Conservation (phyloP, 2,888 invertebrate genomes). For the Neoaliturus tenellus region DNA sequence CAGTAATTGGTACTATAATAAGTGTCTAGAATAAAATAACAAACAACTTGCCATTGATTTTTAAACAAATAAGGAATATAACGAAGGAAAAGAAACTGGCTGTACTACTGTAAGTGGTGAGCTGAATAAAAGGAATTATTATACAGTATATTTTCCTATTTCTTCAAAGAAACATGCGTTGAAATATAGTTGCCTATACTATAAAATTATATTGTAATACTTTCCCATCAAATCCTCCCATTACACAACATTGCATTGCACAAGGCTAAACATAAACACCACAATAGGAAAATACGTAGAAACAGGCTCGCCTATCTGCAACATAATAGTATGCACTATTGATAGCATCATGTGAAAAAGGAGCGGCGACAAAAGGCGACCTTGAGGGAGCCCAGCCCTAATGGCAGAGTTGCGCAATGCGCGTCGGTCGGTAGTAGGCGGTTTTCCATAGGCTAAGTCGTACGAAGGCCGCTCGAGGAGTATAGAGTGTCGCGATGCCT, state of each 20-base stretch:
- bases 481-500: constrained; percentile 3
- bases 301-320: background rate
- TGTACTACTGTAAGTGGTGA: too few relatives aligned
- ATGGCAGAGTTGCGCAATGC: constrained; percentile 4
- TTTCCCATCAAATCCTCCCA: background rate
- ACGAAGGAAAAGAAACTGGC: too few relatives aligned
- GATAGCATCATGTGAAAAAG: constrained; percentile 24
- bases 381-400: constrained; percentile 20
- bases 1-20: too few relatives aligned
- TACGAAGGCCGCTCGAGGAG: background rate
- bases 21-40: too few relatives aligned
- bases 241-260: background rate
- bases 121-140: too few relatives aligned
- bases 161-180: too few relatives aligned
- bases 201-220: too few relatives aligned
- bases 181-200: too few relatives aligned
- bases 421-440: background rate
- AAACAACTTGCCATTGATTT: too few relatives aligned
- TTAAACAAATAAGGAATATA: too few relatives aligned
- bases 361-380: constrained; percentile 6
- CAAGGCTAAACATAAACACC: background rate
- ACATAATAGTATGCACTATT: constrained; percentile 12
- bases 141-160: too few relatives aligned
- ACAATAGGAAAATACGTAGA: background rate
- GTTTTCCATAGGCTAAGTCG: background rate